Conservation (phyloP, 1,140 invertebrate species). For the Bombus impatiens region DNA sequence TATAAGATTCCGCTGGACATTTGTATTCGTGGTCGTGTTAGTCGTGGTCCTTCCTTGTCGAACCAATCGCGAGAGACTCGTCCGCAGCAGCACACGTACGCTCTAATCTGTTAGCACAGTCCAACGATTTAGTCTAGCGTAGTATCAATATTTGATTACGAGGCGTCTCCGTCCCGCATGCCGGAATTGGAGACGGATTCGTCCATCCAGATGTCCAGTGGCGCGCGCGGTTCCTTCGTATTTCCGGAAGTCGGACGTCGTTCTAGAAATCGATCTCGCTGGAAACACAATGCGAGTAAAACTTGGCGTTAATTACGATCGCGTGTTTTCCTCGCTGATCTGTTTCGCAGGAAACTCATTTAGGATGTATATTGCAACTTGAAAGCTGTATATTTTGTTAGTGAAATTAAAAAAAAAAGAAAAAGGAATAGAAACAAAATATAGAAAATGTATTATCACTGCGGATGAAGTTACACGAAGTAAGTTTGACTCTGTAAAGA, state of each 20-base stretch:
- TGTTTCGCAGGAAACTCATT: too few species aligned
- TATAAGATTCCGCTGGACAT: slow-evolving; percentile 39
- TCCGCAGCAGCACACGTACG: slow-evolving; percentile 62
- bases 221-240: slow-evolving; percentile 34
- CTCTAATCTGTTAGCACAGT: slow-evolving; percentile 72
- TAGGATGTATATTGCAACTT: too few species aligned
- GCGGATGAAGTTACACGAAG: neutral
- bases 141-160: slow-evolving; percentile 77
- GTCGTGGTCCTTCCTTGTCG: slow-evolving; percentile 34
- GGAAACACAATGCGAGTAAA: slow-evolving; percentile 18
- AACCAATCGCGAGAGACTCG: slow-evolving; percentile 45
- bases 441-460: neutral
- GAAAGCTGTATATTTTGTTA: neutral
- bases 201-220: slow-evolving; percentile 46
- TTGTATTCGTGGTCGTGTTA: slow-evolving; percentile 32
- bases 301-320: slow-evolving; percentile 39
- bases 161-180: slow-evolving; percentile 58
- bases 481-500: neutral
- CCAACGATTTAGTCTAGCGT: slow-evolving; percentile 70
- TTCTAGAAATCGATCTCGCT: slow-evolving; percentile 43
- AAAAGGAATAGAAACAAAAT: neutral
- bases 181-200: slow-evolving; percentile 49
- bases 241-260: slow-evolving; percentile 46
- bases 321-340: neutral
- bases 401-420: neutral